Evolutionary conservation across 2,797 vertebrate species (phyloP).

Genomic region (Notamacropus eugenii): DNA sequence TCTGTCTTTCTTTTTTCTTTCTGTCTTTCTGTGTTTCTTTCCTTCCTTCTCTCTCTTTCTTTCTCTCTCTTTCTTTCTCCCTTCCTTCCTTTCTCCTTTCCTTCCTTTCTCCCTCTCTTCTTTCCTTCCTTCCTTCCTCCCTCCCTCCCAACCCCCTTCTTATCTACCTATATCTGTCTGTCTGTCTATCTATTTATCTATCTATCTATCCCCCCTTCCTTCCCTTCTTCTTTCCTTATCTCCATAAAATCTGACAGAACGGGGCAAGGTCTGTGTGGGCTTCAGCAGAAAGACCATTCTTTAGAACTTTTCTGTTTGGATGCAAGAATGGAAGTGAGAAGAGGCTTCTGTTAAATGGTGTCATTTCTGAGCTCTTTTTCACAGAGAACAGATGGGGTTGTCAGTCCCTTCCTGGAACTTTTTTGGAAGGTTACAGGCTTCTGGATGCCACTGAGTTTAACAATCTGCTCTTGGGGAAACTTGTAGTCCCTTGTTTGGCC

Average conservation of each 20-base stretch:
- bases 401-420: background rate
- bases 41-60: too few species aligned
- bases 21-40: too few species aligned
- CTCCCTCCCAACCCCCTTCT: background rate
- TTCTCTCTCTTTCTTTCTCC: too few species aligned
- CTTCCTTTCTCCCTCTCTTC: too few species aligned
- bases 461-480: background rate
- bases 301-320: background rate
- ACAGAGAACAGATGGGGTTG: background rate
- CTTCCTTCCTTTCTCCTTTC: too few species aligned
- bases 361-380: background rate
- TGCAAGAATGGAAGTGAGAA: background rate
- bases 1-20: too few species aligned
- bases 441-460: background rate
- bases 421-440: conserved; percentile 3
- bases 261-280: background rate
- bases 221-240: background rate
- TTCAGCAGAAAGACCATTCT: background rate
- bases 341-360: conserved; percentile 1
- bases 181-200: background rate
- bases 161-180: background rate
- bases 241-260: background rate
- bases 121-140: background rate
- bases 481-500: background rate
- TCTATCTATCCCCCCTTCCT: background rate